Percentiles rank a stretch among this genome's conserved stretches.
Conservation (phyloP, 2,113 vertebrate genomes). For the Ciconia maguari region DNA sequence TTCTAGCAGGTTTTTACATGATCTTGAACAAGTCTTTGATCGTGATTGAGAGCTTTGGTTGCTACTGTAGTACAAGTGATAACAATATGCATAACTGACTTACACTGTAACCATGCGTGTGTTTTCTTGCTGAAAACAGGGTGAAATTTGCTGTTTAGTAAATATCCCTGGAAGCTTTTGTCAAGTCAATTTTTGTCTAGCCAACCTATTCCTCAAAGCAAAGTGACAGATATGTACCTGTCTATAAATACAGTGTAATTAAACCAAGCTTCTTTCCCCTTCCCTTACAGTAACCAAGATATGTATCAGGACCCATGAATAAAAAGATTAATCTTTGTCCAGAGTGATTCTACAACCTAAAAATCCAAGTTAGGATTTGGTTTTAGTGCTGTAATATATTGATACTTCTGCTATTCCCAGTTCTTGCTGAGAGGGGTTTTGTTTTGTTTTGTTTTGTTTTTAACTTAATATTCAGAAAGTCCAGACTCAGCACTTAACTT, state of each 20-base stretch:
- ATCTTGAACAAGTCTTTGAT: constrained; percentile 19
- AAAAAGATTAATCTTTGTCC: neutral
- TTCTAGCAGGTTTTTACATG: neutral
- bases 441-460: neutral
- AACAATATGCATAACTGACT: neutral
- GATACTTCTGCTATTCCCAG: neutral
- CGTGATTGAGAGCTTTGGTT: neutral
- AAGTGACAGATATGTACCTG: neutral
- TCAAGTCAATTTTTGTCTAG: neutral
- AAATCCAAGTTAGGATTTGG: neutral
- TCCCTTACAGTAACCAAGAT: neutral
- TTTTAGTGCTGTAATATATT: neutral
- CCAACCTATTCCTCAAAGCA: neutral
- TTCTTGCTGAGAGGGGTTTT: neutral
- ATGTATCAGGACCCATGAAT: neutral
- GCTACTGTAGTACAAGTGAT: neutral
- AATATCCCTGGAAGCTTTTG: neutral
- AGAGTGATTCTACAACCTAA: neutral
- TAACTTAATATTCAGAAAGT: neutral
- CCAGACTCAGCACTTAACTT: neutral
- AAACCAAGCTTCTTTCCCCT: neutral
- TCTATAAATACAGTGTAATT: neutral
- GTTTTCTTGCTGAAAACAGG: neutral
- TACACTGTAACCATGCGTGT: neutral
- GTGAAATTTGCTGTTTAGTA: neutral